Evolutionary conservation across 2,113 vertebrate genomes (phyloP).

Genomic region (Fukomys damarensis): DNA sequence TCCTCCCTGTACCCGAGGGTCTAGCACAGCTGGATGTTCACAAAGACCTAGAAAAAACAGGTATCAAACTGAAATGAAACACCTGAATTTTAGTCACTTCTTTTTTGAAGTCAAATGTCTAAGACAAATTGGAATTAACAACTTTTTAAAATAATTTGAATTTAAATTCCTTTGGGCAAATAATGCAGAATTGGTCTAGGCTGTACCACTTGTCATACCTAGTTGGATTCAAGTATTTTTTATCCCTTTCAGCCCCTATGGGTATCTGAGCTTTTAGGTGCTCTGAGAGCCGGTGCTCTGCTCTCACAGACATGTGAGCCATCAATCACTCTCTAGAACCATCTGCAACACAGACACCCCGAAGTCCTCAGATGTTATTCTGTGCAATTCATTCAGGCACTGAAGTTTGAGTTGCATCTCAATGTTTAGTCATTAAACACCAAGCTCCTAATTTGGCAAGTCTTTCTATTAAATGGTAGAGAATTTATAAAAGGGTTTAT

Average conservation of each 20-base stretch:
- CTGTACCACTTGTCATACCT: background rate
- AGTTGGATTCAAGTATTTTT: background rate
- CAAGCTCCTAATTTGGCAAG: background rate
- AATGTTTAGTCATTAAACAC: background rate
- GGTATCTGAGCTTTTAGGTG: background rate
- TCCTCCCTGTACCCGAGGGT: background rate
- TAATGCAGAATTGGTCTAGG: background rate
- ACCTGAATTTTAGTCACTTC: background rate
- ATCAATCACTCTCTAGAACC: background rate
- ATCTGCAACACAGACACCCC: background rate
- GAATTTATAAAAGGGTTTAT: background rate
- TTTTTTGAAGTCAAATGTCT: background rate
- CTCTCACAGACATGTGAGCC: background rate
- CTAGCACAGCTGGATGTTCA: background rate
- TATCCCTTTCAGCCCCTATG: background rate
- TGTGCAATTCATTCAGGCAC: background rate
- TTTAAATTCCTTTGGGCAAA: background rate
- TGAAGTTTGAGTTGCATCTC: constrained; percentile 7
- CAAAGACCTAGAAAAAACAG: background rate
- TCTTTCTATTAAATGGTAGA: background rate
- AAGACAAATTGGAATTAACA: background rate
- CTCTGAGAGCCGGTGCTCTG: background rate
- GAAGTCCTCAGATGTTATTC: background rate
- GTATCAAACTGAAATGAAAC: background rate
- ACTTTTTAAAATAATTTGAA: background rate